Evolutionary conservation across 2,113 vertebrate genomes (phyloP), one percentile per base, ranked within the genome.

Genomic region (Felis chaus): DNA sequence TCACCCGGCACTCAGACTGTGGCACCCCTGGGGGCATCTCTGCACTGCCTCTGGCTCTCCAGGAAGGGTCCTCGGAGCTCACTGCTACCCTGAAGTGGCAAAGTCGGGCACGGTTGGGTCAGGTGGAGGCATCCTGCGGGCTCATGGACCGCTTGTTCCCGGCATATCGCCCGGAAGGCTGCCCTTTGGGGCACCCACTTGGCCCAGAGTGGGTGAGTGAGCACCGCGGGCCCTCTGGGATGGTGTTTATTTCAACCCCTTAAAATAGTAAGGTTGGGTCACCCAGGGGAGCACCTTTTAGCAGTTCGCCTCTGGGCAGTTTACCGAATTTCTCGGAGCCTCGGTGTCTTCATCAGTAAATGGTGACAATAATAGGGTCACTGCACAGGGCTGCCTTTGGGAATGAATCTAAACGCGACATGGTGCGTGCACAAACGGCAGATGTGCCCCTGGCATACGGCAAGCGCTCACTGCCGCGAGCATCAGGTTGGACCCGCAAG

Each of bases 401-500:
- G 53, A 74, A 73, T 31, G 48, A 6, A 10, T n/a, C 2, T 2
- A 19, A 13, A 23, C 12, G 3, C 3, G 39, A 31, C 18, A 0
- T 0, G 6, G 1, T 7, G 41, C 82, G 3, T 0, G 0, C 18
- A 4, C 31, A 29, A 8, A 9, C 3, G 33, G 55, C 55, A 21
- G 55, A 3, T 16, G 55, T 57, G 7, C 48, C n/a, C 45, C 25
- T 6, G 50, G 19, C 55, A 9, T 4, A 0, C 0, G 21, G 16
- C 48, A 53, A 1, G 23, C 0, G 1, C 69, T 33, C 4, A 2
- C 29, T 0, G 1, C 27, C 18, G 1, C 33, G 36, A 27, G 68
- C 3, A 1, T n/a, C 39, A 1, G 25, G 33, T 1, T 19, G 15
- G 36, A 12, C 66, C n/a, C 55, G 0, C 41, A 31, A 45, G 80